Conservation (phyloP, 2,113 vertebrate species). For the Pogona vitticeps region DNA sequence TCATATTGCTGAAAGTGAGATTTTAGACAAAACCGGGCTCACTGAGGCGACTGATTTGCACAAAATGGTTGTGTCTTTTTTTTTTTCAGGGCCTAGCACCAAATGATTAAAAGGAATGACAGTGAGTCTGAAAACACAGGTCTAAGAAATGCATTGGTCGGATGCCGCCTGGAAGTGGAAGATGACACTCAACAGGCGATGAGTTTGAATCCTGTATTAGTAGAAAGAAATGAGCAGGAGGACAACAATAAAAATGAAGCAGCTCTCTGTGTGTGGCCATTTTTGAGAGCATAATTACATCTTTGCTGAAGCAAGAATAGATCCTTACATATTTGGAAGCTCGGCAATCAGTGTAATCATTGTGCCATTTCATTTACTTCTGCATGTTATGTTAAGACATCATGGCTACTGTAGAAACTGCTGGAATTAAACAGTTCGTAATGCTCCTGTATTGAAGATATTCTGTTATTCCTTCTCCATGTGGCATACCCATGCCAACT, state of each 20-base stretch:
- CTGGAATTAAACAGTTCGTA: constrained; percentile 65
- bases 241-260: constrained; percentile 39
- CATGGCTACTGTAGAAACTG: constrained; percentile 55
- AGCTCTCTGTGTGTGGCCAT: constrained; percentile 36
- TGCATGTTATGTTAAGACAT: constrained; percentile 58
- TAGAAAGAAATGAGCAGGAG: constrained; percentile 59
- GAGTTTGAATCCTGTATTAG: neutral
- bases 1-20: too few relatives aligned
- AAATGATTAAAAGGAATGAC: too few relatives aligned
- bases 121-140: too few relatives aligned
- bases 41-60: too few relatives aligned
- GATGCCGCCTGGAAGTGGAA: constrained; percentile 30
- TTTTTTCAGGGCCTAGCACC: neutral
- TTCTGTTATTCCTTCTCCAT: constrained; percentile 55
- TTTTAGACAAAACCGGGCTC: too few relatives aligned
- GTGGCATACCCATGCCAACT: constrained; percentile 1
- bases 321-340: constrained; percentile 64
- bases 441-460: constrained; percentile 63
- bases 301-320: constrained; percentile 70
- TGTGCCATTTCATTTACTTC: constrained; percentile 69
- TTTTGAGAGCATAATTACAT: constrained; percentile 71
- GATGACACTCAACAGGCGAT: constrained; percentile 1
- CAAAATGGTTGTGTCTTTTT: neutral
- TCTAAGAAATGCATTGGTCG: neutral
- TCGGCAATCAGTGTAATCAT: constrained; percentile 73